A percentile compares a stretch with the other conserved stretches of the same genome.
These are phyloP conservation scores for Serripes groenlandicus DNA, from an alignment of 2,888 invertebrate genomes.

Conservation along the genomic window DNA sequence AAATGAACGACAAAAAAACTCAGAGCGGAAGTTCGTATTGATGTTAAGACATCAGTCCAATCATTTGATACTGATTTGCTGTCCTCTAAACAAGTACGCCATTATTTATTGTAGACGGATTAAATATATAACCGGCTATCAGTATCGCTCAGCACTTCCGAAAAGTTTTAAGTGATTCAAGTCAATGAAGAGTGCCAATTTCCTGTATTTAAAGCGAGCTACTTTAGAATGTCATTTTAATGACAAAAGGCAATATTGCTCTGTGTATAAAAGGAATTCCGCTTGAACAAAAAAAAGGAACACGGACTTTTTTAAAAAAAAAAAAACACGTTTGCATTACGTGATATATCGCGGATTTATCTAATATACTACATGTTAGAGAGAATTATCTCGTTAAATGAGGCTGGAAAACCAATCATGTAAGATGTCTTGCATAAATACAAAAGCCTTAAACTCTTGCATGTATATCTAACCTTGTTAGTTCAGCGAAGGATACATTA, in stretches of 20 bases:
- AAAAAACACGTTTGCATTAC: no score
- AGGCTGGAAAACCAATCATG: no score
- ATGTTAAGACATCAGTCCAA: neutral
- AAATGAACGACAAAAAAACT: no score
- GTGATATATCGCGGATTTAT: no score
- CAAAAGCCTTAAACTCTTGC: no score
- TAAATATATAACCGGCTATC: constrained; percentile 6
- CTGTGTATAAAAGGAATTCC: neutral
- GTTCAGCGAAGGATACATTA: no score
- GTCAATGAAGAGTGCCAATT: constrained; percentile 25
- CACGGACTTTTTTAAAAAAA: no score
- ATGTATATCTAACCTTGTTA: no score
- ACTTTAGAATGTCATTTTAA: constrained; percentile 26
- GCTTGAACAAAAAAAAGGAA: neutral
- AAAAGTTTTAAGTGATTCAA: constrained; percentile 15
- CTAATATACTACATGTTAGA: no score
- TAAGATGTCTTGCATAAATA: no score
- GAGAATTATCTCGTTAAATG: no score
- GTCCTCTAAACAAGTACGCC: neutral
- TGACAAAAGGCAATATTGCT: constrained; percentile 17
- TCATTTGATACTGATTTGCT: neutral
- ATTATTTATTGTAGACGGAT: neutral
- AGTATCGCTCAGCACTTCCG: constrained; percentile 22
- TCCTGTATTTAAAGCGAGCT: constrained; percentile 27
- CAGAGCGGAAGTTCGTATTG: neutral